These are phyloP conservation scores for Halcyon badia DNA, from an alignment of 2,797 vertebrate genomes.

Conservation along the genomic window DNA sequence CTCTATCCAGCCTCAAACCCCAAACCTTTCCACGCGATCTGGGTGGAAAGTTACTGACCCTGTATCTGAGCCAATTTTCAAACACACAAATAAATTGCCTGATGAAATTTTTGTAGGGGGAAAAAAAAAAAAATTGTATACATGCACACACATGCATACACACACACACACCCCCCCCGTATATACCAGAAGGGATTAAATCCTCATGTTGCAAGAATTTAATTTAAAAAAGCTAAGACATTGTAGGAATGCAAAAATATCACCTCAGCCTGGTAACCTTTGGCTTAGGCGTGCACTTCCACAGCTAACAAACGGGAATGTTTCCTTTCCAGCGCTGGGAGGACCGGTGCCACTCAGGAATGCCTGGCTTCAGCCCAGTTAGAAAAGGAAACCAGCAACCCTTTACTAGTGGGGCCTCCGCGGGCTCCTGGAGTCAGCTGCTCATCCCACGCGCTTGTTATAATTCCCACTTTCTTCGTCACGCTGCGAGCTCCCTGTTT, in stretches of 20 bases:
- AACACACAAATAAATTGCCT: slow-evolving; percentile 49
- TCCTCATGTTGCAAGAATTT: slow-evolving; percentile 78
- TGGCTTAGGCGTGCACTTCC: slow-evolving; percentile 61
- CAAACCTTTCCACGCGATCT: slow-evolving; percentile 31
- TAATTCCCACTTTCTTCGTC: background rate
- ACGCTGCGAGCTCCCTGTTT: background rate
- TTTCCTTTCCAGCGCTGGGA: slow-evolving; percentile 43
- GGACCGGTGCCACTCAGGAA: slow-evolving; percentile 62
- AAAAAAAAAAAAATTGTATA: too few species aligned
- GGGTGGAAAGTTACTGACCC: slow-evolving; percentile 66
- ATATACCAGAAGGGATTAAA: slow-evolving; percentile 69
- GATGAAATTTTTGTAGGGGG: slow-evolving; percentile 36
- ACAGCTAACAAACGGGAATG: slow-evolving; percentile 59
- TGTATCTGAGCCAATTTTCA: slow-evolving; percentile 48
- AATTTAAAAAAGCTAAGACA: slow-evolving; percentile 71
- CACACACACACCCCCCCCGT: rapidly evolving
- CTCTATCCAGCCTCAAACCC: slow-evolving; percentile 41
- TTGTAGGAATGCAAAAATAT: slow-evolving; percentile 68
- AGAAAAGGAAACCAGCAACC: slow-evolving; percentile 19
- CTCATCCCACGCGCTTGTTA: background rate
- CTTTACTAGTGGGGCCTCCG: slow-evolving; percentile 31
- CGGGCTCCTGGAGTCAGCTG: background rate
- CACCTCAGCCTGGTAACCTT: slow-evolving; percentile 72
- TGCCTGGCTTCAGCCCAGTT: slow-evolving; percentile 46
- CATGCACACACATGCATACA: too few species aligned